Conservation (phyloP, 2,113 vertebrate species). For the Mormyrus lacerda region DNA sequence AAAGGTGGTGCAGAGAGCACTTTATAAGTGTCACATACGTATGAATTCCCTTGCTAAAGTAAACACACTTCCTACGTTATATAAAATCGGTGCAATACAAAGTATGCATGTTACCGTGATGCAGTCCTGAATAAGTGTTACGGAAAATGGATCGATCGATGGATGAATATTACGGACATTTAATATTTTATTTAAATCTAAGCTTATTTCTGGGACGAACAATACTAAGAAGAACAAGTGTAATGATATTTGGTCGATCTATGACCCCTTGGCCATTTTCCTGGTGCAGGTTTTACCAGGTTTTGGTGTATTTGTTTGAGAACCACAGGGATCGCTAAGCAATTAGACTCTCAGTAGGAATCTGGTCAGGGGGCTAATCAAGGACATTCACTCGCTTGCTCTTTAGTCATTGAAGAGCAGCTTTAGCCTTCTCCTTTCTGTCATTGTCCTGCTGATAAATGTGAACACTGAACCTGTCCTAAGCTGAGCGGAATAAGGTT, state of each 20-base stretch:
- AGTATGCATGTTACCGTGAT: background rate
- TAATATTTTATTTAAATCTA: background rate
- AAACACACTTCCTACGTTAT: background rate
- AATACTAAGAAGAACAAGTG: background rate
- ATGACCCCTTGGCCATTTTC: background rate
- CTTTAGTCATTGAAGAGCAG: background rate
- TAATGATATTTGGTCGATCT: background rate
- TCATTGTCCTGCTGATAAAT: background rate
- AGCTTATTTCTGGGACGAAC: background rate
- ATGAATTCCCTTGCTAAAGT: background rate
- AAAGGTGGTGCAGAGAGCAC: background rate
- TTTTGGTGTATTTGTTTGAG: background rate
- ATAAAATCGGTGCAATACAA: background rate
- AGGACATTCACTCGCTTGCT: background rate
- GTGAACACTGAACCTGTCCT: background rate
- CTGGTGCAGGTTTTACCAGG: background rate
- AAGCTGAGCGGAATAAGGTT: background rate
- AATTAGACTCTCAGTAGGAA: background rate
- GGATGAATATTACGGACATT: background rate
- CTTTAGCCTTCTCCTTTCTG: background rate
- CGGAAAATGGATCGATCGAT: background rate
- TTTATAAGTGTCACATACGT: background rate
- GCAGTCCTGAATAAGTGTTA: background rate
- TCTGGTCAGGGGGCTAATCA: background rate
- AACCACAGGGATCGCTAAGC: background rate